These are phyloP conservation scores for Sylvietta virens DNA, from an alignment of 2,113 vertebrate genomes.

Conservation along the genomic window DNA sequence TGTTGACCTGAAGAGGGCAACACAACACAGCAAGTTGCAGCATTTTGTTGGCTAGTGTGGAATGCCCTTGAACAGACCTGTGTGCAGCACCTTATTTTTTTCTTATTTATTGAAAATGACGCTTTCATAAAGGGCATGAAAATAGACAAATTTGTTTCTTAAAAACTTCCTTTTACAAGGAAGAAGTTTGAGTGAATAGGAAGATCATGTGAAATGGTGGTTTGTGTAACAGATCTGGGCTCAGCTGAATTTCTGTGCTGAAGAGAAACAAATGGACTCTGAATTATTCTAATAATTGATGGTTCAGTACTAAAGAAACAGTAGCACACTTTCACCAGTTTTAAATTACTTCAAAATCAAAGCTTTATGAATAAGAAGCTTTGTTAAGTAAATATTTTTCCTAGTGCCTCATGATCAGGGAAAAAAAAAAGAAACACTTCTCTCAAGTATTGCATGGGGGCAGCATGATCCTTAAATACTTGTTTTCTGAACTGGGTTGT, in stretches of 20 bases:
- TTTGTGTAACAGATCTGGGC: not conserved
- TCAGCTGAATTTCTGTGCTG: not conserved
- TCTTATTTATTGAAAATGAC: not conserved
- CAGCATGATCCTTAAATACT: not conserved
- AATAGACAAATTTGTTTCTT: not conserved
- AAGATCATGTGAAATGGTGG: not conserved
- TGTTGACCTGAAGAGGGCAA: slow-evolving; percentile 49
- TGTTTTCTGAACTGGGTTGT: not conserved
- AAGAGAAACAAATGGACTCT: not conserved
- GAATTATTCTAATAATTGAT: not conserved
- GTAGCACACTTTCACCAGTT: not conserved
- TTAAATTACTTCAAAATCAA: not conserved
- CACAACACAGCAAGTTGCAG: slow-evolving; percentile 2
- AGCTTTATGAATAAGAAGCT: not conserved
- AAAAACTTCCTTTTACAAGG: not conserved
- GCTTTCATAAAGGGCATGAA: not conserved
- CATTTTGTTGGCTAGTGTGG: not conserved
- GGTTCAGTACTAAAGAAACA: not conserved
- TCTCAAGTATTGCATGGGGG: not conserved
- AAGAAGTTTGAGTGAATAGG: not conserved
- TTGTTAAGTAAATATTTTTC: not conserved
- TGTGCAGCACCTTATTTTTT: not conserved
- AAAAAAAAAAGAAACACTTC: not conserved
- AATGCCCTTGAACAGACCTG: not conserved
- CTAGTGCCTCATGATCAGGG: not conserved